Evolutionary conservation across 2,113 vertebrate species (phyloP), one percentile per base, ranked within the genome.

Genomic region (Amphilophus citrinellus): DNA sequence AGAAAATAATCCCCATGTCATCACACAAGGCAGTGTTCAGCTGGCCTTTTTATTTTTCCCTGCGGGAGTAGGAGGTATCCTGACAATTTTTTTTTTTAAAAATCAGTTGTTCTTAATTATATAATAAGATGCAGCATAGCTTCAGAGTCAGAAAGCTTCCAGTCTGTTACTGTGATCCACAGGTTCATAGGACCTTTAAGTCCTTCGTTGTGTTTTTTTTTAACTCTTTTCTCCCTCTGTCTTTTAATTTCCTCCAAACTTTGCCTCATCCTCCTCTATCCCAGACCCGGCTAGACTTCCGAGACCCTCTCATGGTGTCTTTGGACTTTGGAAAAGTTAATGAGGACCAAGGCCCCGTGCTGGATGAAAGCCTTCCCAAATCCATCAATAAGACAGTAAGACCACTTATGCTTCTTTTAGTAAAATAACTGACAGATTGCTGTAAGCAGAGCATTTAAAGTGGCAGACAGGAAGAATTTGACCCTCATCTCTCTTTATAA

Each of bases 221-320:
- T 73, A 32, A 73, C 66, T 79, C 37, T 37, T 22, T 56, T 59
- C 30, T 1, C 42, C 47, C 17, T 63, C 2, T 22, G 14, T 1
- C 13, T 32, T 71, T 44, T n/a, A 14, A 71, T n/a, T 27, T 47
- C 9, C 44, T 39, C 32, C 30, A 59, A 35, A 18, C 24, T 27
- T 24, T 13, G 10, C 17, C 6, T 53, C 18, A 9, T 79, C 56
- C 1, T 60, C 32, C 24, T 11, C 39, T 5, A 4, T 30, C 10
- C 50, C 92, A 99, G 98, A 95, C 97, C 61, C 97, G 96, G n/a
- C 96, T 95, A 86, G 98, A 99, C 90, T 99, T 99, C 92, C 95
- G 97, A 76, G 97, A 98, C 80, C 97, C 97, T 1, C 95, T 99
- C 79, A 96, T 97, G 93, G 93, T 99, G 86, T 97, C 96, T 65